Evolutionary conservation across 2,113 vertebrate genomes (phyloP).

Genomic region (Morone chrysops): DNA sequence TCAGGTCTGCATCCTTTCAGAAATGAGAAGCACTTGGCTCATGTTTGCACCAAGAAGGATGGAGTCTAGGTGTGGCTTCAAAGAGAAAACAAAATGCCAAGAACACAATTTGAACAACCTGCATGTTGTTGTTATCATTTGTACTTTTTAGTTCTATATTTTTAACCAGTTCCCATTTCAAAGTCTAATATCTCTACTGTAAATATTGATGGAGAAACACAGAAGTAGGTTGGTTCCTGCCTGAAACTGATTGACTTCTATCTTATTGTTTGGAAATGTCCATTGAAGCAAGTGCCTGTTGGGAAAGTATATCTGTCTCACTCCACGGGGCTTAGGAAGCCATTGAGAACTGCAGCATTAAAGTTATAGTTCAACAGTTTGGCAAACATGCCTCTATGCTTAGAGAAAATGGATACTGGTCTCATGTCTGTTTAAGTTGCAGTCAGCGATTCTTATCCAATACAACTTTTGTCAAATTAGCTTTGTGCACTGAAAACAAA

Average conservation of each 20-base stretch:
- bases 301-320: not conserved
- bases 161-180: not conserved
- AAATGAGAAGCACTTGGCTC: constrained; percentile 8
- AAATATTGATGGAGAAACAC: not conserved
- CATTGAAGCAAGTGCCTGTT: not conserved
- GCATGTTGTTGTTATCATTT: not conserved
- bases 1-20: not conserved
- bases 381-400: not conserved
- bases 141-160: not conserved
- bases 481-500: too few species aligned
- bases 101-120: not conserved
- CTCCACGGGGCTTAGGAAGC: not conserved
- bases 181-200: not conserved
- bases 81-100: not conserved
- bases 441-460: too few species aligned
- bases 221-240: not conserved
- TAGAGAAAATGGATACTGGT: not conserved
- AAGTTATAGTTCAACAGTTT: not conserved
- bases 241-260: not conserved
- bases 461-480: too few species aligned
- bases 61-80: not conserved
- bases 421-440: not conserved
- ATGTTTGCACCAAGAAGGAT: not conserved
- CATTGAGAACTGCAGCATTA: not conserved
- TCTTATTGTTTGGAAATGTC: not conserved